phyloP scores from a whole-genome alignment of 2,113 vertebrate genomes.

The Steatornis caripensis region DNA sequence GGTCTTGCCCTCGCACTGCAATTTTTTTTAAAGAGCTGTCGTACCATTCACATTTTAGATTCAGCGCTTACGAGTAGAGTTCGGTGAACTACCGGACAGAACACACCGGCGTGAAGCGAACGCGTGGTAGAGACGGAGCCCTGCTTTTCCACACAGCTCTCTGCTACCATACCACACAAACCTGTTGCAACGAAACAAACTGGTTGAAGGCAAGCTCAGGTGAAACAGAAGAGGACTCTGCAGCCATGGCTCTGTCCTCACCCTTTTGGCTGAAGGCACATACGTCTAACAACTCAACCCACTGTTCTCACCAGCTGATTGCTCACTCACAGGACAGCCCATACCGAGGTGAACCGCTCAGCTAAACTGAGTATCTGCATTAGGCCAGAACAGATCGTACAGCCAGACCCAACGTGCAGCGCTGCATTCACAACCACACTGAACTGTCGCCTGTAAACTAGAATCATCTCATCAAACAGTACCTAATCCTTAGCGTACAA shows the following conservation, averaged over 20 bases:
- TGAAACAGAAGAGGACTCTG: not conserved
- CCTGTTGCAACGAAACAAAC: not conserved
- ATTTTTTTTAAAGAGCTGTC: not conserved
- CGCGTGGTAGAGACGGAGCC: fast-evolving
- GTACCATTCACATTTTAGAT: not conserved
- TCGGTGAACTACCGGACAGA: not conserved
- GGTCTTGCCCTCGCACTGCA: not conserved
- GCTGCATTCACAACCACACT: not conserved
- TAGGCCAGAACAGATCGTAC: not conserved
- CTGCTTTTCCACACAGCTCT: not conserved
- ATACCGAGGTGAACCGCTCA: fast-evolving
- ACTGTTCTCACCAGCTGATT: not conserved
- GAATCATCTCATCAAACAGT: not conserved
- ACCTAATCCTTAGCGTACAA: not conserved
- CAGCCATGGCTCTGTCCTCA: not conserved
- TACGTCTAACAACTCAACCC: fast-evolving
- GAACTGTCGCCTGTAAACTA: not conserved
- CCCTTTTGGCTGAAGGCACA: not conserved
- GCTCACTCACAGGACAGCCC: not conserved
- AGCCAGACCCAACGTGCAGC: not conserved
- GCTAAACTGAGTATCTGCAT: fast-evolving
- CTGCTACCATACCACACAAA: not conserved
- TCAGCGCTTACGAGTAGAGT: not conserved
- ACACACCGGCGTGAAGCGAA: fast-evolving
- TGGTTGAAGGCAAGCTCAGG: not conserved